Evolutionary conservation across 2,888 invertebrate species (phyloP).

Genomic region (Nephrotoma appendiculata): DNA sequence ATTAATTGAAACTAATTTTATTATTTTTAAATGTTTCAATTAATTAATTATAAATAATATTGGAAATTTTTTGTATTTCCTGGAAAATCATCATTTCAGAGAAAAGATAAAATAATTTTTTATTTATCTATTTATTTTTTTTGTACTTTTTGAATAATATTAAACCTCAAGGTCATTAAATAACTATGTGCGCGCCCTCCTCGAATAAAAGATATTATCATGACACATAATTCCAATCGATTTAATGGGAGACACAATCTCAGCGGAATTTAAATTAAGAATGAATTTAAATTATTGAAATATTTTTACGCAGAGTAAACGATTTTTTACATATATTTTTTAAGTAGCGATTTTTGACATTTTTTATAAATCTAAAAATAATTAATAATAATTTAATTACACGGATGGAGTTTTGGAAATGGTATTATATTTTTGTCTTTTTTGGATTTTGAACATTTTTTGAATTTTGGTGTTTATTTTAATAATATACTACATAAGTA

Average conservation of each 20-base stretch:
- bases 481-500: neutral
- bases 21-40: constrained; percentile 1
- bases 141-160: neutral
- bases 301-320: neutral
- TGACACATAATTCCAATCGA: neutral
- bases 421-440: neutral
- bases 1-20: constrained; percentile 1
- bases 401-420: neutral
- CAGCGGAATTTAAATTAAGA: neutral
- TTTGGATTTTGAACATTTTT: neutral
- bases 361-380: neutral
- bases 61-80: neutral
- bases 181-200: neutral
- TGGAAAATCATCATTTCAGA: neutral
- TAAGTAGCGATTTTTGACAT: neutral
- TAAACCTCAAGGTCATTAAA: neutral
- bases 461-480: neutral
- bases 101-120: neutral
- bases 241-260: neutral
- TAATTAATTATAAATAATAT: neutral
- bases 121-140: neutral
- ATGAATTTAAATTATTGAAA: neutral
- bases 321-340: neutral
- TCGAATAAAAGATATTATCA: neutral
- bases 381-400: neutral